These are phyloP conservation scores for Tauraco hartlaubi DNA, from an alignment of 2,797 vertebrate genomes.

Conservation along the genomic window DNA sequence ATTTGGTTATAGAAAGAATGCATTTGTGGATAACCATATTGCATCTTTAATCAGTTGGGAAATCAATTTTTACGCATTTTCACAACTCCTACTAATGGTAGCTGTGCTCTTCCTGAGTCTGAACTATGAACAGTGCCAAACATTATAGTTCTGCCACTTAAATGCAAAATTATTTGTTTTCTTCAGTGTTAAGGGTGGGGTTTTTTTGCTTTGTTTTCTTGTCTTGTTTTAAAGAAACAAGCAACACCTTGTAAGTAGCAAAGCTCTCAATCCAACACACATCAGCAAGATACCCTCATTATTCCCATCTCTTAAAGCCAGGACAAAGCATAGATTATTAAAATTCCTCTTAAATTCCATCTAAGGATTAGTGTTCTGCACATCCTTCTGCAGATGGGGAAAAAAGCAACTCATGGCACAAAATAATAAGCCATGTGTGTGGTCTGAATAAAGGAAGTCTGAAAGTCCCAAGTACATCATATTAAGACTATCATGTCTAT, in stretches of 20 bases:
- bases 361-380: background rate
- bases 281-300: background rate
- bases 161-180: background rate
- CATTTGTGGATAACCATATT: background rate
- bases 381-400: background rate
- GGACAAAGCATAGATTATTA: background rate
- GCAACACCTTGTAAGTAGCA: background rate
- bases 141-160: background rate
- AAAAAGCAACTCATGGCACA: background rate
- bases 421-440: background rate
- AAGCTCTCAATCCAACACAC: background rate
- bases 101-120: background rate
- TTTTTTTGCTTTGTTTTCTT: background rate
- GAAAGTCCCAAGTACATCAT: background rate
- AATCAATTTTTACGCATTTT: background rate
- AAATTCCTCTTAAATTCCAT: background rate
- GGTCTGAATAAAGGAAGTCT: background rate
- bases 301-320: background rate
- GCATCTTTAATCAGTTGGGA: background rate
- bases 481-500: background rate
- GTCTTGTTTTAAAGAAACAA: background rate
- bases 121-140: background rate
- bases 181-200: rapidly evolving
- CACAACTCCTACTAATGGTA: background rate
- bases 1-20: background rate